Conservation (phyloP, 2,888 invertebrate genomes). For the Masnerella sp. region DNA sequence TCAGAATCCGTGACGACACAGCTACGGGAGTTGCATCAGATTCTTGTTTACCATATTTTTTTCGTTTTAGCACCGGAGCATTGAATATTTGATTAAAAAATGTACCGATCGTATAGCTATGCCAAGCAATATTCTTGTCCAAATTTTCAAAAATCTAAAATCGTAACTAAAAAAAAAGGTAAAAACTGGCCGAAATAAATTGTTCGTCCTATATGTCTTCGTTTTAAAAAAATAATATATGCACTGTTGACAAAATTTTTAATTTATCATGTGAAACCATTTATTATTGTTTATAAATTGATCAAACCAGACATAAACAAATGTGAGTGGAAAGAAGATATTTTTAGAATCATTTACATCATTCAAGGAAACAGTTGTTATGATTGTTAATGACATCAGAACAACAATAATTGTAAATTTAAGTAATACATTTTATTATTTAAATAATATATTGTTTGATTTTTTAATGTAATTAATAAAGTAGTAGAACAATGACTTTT, state of each 20-base stretch:
- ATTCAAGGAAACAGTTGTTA: not conserved
- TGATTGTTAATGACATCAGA: not conserved
- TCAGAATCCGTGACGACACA: constrained; percentile 71
- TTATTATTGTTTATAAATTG: too few relatives aligned
- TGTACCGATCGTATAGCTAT: constrained; percentile 1
- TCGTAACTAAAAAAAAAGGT: too few relatives aligned
- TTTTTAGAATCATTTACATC: not conserved
- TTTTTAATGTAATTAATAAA: too few relatives aligned
- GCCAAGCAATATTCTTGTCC: not conserved
- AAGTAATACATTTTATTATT: too few relatives aligned
- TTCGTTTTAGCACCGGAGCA: constrained; percentile 38
- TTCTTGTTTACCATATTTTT: constrained; percentile 64
- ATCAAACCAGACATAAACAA: not conserved
- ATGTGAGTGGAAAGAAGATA: not conserved
- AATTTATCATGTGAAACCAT: too few relatives aligned
- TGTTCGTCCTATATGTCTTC: too few relatives aligned
- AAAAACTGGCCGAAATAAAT: too few relatives aligned
- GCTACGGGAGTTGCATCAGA: constrained; percentile 75
- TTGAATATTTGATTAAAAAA: constrained; percentile 28
- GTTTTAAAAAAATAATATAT: too few relatives aligned
- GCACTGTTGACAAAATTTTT: too few relatives aligned
- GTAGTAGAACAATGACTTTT: too few relatives aligned
- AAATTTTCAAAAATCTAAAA: too few relatives aligned
- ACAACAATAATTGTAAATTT: not conserved
- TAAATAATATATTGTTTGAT: too few relatives aligned